phyloP scores from a whole-genome alignment of 2,797 vertebrate genomes.

The Distichodus sexfasciatus region DNA sequence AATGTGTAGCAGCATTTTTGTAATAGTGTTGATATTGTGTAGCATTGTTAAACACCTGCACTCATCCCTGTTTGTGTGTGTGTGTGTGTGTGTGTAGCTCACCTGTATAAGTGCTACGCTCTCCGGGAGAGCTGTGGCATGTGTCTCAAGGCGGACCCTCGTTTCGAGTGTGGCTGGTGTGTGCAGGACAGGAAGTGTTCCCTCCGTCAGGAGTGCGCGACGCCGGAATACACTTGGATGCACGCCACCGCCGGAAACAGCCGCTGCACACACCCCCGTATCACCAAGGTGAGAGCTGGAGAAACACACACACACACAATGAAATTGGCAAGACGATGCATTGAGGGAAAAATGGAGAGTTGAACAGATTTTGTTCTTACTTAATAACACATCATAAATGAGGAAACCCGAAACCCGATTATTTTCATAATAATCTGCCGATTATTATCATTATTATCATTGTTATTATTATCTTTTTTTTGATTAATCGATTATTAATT shows the following conservation, averaged over 20 bases:
- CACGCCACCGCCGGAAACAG: slow-evolving; percentile 74
- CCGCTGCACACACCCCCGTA: slow-evolving; percentile 81
- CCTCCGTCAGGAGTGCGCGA: slow-evolving; percentile 78
- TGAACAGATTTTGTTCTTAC: no score
- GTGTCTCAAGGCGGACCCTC: slow-evolving; percentile 83
- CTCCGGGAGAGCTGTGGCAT: slow-evolving; percentile 83
- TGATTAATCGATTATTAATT: no score
- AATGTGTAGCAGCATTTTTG: no score
- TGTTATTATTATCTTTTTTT: no score
- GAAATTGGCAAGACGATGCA: no score
- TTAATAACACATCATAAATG: no score
- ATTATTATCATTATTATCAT: no score
- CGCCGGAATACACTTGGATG: slow-evolving; percentile 71
- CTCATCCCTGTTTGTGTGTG: slow-evolving; percentile 53
- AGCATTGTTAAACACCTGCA: no score
- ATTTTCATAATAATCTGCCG: no score
- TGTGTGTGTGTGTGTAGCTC: slow-evolving; percentile 64
- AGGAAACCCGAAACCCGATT: no score
- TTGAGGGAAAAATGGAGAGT: no score
- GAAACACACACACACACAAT: slow-evolving; percentile 42
- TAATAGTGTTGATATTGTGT: no score
- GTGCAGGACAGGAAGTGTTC: slow-evolving; percentile 80
- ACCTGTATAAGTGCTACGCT: slow-evolving; percentile 84
- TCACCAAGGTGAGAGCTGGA: slow-evolving; percentile 68
- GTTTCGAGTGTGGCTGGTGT: slow-evolving; percentile 85